Evolutionary conservation across 2,888 invertebrate species (phyloP), one percentile per base, ranked within the genome.

Genomic region (Liposcelis brunnea): DNA sequence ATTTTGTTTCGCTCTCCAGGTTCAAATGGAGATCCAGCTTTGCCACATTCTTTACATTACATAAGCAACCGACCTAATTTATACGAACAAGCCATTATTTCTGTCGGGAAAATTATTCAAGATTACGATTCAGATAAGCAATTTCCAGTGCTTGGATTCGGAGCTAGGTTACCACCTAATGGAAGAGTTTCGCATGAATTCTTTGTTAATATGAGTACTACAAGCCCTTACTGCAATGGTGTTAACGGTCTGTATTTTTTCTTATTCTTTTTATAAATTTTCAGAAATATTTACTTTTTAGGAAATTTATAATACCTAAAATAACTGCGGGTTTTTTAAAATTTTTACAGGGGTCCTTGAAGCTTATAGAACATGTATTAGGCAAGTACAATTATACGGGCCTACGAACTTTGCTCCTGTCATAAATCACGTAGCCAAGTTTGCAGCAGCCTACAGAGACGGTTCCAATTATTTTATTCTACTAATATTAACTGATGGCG

Each of bases 351-450:
- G 71, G 37, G 66, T 73, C 10, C 48, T 73, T 46, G 60, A 62
- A 7, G 65, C 70, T 4, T 74, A 70, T 55, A 61, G 66, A 44
- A 58, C 58, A 14, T 65, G 68, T 43, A 60, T 74, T 16, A 55
- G 61, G 45, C 60, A 63, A 43, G 65, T 73, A 2, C 67, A 70
- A 52, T 59, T 72, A 15, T 70, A 66, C 52, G 71, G 74, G 2
- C 74, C 74, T 10, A 74, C 74, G 4, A 72, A 74, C 55, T 73
- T 74, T 56, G 64, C 71, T 31, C 73, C 72, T 2, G 65, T 69
- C 19, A 68, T 74, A 44, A 66, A 68, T 49, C 70, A 71, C 56
- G 64, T 65, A 2, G 60, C 62, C 6, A 55, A 57, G 49, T 69
- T 71, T 60, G 71, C 70, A 6, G 51, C 59, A 37, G 55, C 61